Evolutionary conservation across 2,888 invertebrate species (phyloP).

Genomic region (Encarsia formosa): DNA sequence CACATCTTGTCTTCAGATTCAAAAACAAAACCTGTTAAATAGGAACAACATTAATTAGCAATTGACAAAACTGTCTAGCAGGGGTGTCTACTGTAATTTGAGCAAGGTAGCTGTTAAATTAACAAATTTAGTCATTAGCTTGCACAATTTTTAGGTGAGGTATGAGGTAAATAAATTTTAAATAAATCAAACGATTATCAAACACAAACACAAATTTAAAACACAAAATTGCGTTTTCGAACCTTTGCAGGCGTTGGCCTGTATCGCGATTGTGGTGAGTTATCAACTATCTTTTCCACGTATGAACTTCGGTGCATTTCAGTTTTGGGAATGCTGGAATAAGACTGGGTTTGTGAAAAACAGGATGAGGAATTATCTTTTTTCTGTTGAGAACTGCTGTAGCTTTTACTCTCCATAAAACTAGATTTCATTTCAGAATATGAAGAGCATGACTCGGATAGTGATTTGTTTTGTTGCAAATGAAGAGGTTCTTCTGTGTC

Average conservation of each 20-base stretch:
- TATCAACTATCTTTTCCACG: conserved; percentile 41
- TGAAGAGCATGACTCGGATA: conserved; percentile 39
- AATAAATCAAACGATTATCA: not conserved
- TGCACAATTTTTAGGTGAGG: not conserved
- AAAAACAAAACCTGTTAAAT: no score
- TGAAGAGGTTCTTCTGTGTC: conserved; percentile 65
- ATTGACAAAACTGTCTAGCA: no score
- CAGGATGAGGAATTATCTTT: conserved; percentile 33
- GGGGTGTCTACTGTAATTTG: no score
- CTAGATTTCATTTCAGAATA: conserved; percentile 43
- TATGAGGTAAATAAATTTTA: not conserved
- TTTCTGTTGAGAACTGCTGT: conserved; percentile 38
- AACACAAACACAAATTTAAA: conserved; percentile 24
- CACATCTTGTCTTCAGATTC: no score
- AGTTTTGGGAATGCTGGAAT: conserved; percentile 28
- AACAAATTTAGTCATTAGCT: not conserved
- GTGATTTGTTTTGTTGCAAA: conserved; percentile 24
- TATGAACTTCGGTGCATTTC: conserved; percentile 42
- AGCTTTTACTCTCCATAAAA: conserved; percentile 43
- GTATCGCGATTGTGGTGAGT: conserved; percentile 37
- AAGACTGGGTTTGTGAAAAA: conserved; percentile 28
- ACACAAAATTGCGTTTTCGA: conserved; percentile 34
- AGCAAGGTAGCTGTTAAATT: no score
- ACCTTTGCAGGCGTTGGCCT: conserved; percentile 44
- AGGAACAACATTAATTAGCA: no score